Percentiles rank a stretch among this genome's conserved stretches.
Conservation (phyloP, 1,140 invertebrate species). For the Conopomorpha cramerella region DNA sequence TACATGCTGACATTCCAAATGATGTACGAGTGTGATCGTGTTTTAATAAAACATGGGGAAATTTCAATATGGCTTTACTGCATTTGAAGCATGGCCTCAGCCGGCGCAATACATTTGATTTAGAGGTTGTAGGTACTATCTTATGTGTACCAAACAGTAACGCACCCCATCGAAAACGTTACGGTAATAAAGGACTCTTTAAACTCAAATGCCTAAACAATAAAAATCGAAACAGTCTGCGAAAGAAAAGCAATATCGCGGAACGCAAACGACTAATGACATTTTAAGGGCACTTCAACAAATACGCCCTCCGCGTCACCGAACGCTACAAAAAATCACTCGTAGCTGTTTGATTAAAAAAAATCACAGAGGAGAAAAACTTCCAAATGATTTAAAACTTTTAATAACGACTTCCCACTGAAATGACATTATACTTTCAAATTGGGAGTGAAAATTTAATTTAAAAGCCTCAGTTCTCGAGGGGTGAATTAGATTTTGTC, state of each 20-base stretch:
- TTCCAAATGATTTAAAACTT: constrained; percentile 62
- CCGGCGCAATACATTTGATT: no score
- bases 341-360: constrained; percentile 59
- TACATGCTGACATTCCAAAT: no score
- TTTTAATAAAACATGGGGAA: no score
- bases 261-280: constrained; percentile 55
- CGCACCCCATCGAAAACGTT: no score
- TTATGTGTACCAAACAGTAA: no score
- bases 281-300: constrained; percentile 47
- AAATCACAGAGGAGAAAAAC: constrained; percentile 46
- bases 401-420: constrained; percentile 62
- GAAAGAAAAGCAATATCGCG: constrained; percentile 56
- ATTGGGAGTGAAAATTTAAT: constrained; percentile 65
- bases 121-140: no score
- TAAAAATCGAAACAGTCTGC: no score
- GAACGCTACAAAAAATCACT: constrained; percentile 60
- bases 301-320: constrained; percentile 43
- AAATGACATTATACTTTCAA: constrained; percentile 65
- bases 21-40: no score
- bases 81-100: no score
- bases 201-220: no score
- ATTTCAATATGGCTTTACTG: no score
- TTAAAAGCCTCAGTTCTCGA: constrained; percentile 59
- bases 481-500: constrained; percentile 52
- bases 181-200: no score